These are phyloP conservation scores for Beaufortia kweichowensis DNA, from an alignment of 2,113 vertebrate species.

Conservation along the genomic window DNA sequence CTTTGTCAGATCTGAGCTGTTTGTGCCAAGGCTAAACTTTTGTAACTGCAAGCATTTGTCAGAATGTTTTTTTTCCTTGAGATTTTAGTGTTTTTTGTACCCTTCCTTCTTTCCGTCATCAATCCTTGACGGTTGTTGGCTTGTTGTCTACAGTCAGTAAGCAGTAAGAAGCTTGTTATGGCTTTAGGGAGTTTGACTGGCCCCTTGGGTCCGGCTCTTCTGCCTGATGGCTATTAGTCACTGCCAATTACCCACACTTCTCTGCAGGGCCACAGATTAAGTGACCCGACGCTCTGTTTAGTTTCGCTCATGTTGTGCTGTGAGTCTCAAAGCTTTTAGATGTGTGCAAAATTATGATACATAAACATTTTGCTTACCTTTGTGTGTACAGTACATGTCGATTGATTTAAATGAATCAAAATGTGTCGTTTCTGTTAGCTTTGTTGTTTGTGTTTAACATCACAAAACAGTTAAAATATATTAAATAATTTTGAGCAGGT, in stretches of 20 bases:
- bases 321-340: conserved; percentile 7
- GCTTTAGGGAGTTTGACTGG: conserved; percentile 62
- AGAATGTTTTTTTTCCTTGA: conserved; percentile 46
- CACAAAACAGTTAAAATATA: too few species aligned
- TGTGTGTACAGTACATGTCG: not conserved
- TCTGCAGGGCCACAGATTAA: conserved; percentile 53
- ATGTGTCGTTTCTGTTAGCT: too few species aligned
- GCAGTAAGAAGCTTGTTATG: conserved; percentile 6
- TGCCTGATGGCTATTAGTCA: conserved; percentile 67
- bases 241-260: conserved; percentile 63
- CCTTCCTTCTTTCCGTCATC: conserved; percentile 65
- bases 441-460: too few species aligned
- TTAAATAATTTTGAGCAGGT: too few species aligned
- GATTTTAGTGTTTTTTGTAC: conserved; percentile 31
- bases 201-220: conserved; percentile 69
- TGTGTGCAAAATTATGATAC: not conserved
- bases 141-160: conserved; percentile 22
- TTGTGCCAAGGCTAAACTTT: conserved; percentile 71
- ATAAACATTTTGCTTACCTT: not conserved
- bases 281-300: conserved; percentile 20
- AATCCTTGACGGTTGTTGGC: conserved; percentile 69
- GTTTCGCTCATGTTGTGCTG: conserved; percentile 4
- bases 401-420: too few species aligned
- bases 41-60: conserved; percentile 71
- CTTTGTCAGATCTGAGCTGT: conserved; percentile 61